Evolutionary conservation across 1,140 invertebrate genomes (phyloP).

Genomic region (Rhagoletis pomonella): DNA sequence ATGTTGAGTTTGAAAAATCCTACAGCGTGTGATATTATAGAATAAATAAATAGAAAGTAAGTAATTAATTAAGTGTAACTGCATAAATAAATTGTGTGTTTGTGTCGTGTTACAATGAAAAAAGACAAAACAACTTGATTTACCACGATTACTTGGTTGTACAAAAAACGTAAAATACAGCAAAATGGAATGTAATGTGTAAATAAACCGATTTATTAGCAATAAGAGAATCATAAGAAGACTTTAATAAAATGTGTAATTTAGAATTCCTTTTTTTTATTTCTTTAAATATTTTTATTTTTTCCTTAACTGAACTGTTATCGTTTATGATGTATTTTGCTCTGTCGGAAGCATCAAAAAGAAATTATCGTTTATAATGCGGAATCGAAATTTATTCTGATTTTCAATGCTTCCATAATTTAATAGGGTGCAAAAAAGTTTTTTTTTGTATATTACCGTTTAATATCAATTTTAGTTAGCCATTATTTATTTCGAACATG

Average conservation of each 20-base stretch:
- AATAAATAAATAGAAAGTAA: constrained; percentile 60
- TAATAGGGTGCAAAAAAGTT: constrained; percentile 35
- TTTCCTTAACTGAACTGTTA: neutral
- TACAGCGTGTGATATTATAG: constrained; percentile 74
- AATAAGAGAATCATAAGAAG: too few species aligned
- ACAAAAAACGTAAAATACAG: neutral
- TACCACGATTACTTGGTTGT: constrained; percentile 9
- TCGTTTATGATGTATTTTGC: too few species aligned
- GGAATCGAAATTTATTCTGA: neutral
- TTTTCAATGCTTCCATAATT: constrained; percentile 35
- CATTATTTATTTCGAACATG: constrained; percentile 39
- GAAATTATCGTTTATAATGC: too few species aligned
- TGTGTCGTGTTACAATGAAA: too few species aligned
- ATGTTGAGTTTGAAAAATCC: constrained; percentile 65
- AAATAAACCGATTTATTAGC: neutral
- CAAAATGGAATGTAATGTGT: constrained; percentile 16
- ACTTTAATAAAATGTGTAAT: too few species aligned
- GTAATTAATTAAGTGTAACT: constrained; percentile 44
- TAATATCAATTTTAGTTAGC: neutral
- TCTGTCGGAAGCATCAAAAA: too few species aligned
- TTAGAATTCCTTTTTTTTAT: too few species aligned
- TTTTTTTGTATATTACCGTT: neutral
- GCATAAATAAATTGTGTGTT: too few species aligned
- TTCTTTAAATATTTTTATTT: neutral
- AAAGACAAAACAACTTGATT: constrained; percentile 15